phyloP scores from a whole-genome alignment of 2,113 vertebrate genomes.

The Myotis lucifugus region DNA sequence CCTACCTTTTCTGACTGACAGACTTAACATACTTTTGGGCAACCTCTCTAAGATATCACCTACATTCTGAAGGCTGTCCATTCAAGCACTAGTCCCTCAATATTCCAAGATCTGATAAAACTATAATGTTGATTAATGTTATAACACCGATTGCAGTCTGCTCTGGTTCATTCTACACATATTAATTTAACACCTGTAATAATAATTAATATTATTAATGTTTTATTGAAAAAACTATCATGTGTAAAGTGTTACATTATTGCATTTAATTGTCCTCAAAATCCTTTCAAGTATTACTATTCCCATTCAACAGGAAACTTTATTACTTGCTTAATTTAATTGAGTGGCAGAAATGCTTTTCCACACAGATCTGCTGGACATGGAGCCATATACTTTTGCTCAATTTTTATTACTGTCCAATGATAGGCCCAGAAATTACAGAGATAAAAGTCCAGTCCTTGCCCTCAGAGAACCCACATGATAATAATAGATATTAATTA shows the following conservation, averaged over 20 bases:
- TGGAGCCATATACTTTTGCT: background rate
- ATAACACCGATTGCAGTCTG: background rate
- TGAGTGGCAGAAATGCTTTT: background rate
- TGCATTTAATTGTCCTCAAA: conserved; percentile 31
- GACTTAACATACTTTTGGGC: background rate
- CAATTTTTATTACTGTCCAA: background rate
- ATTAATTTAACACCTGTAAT: background rate
- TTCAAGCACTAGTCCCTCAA: background rate
- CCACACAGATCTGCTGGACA: background rate
- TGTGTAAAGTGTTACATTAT: background rate
- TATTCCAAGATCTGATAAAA: background rate
- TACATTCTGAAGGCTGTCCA: background rate
- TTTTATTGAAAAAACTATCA: conserved; percentile 30
- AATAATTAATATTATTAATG: conserved; percentile 20
- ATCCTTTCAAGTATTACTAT: background rate
- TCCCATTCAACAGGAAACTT: background rate
- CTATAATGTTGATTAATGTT: background rate
- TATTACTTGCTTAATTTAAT: background rate
- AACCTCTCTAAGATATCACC: background rate
- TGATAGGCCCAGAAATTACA: background rate
- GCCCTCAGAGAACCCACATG: background rate
- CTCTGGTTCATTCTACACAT: background rate
- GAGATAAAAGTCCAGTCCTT: background rate
- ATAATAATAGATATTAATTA: background rate
- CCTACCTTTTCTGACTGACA: background rate